A percentile compares a stretch with the other conserved stretches of the same genome.
These are phyloP conservation scores for Emberiza fucata DNA, from an alignment of 2,113 vertebrate species.

Conservation along the genomic window DNA sequence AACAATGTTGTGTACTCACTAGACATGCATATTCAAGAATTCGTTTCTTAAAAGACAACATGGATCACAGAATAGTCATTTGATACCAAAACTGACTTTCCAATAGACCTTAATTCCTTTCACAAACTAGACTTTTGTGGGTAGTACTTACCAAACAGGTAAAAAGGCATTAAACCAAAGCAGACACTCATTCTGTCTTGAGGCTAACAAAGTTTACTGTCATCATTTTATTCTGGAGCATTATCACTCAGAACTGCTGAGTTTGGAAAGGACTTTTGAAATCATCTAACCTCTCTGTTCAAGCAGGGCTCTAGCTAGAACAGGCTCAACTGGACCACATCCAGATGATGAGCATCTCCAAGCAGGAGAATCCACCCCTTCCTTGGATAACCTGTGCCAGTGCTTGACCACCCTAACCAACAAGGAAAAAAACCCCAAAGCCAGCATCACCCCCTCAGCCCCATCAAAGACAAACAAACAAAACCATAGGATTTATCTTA, in stretches of 20 bases:
- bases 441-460: fast-evolving
- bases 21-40: background rate
- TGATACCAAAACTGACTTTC: background rate
- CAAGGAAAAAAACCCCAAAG: background rate
- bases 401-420: background rate
- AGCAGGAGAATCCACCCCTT: background rate
- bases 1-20: background rate
- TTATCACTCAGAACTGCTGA: background rate
- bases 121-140: background rate
- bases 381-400: background rate
- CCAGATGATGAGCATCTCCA: background rate
- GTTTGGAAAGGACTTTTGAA: background rate
- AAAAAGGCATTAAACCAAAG: background rate
- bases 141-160: background rate
- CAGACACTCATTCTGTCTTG: background rate
- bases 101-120: background rate
- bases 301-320: background rate
- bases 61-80: background rate
- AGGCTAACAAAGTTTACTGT: background rate
- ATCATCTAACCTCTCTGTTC: background rate
- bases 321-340: background rate
- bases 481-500: background rate
- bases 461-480: background rate
- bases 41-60: background rate
- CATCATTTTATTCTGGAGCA: background rate